Percentiles rank a stretch among this genome's conserved stretches.
Evolutionary conservation across 2,113 vertebrate species (phyloP).

Genomic region (Crotalus helleri): DNA sequence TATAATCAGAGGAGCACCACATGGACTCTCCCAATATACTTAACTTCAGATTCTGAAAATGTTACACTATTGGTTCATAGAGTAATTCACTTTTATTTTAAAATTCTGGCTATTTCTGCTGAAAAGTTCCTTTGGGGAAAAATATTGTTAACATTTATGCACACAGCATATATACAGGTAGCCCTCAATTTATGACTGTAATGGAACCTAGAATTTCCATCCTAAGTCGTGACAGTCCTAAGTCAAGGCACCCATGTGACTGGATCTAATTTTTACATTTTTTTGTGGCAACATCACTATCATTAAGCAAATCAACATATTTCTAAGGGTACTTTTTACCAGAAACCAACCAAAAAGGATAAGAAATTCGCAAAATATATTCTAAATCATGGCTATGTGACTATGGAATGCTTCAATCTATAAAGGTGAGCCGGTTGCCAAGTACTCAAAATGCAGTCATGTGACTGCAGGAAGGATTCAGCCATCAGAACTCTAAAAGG

Average conservation of each 20-base stretch:
- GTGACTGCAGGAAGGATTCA: neutral
- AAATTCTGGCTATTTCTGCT: neutral
- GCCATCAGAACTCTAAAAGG: neutral
- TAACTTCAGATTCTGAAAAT: constrained; percentile 15
- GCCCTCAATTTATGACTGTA: neutral
- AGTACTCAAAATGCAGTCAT: neutral
- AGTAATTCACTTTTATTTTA: constrained; percentile 25
- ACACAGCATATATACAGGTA: neutral
- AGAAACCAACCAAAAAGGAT: too few relatives aligned
- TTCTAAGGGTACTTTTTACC: neutral
- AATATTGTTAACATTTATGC: neutral
- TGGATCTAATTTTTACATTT: neutral
- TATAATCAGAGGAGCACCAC: neutral
- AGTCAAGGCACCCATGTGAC: neutral
- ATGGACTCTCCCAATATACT: neutral
- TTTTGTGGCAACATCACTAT: neutral
- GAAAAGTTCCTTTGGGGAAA: neutral
- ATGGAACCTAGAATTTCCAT: neutral
- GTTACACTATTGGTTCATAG: constrained; percentile 16
- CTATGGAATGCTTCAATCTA: too few relatives aligned
- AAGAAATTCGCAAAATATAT: too few relatives aligned
- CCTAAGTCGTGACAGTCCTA: neutral
- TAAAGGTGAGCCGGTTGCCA: too few relatives aligned
- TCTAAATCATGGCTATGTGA: too few relatives aligned
- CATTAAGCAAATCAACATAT: neutral